Base-by-base conservation (phyloP, 2,888 invertebrate species). In the Lasius platythorax region DNA sequence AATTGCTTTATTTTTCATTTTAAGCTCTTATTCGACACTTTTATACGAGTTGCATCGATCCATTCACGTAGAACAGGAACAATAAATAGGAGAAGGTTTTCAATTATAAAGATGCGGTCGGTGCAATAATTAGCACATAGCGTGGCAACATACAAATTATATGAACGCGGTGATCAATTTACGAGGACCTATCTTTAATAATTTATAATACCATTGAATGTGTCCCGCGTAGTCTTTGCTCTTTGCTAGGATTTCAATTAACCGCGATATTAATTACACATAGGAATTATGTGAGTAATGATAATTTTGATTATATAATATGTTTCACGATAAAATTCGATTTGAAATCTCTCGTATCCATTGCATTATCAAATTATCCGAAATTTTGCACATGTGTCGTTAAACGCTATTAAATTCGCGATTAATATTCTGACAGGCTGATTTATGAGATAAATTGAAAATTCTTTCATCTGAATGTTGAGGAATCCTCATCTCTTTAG, bases 121-220 rank as follows among this genome's bases (percentile, higher is more conserved):
- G 86, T 81, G 73, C 87, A 86, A 88, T 90, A 88, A 90, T 88
- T 89, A 86, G 85, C 84, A 83, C 85, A 88, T 85, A 85, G 87
- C 85, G 68, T 37, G 64, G 68, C 74, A 30, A 15, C 68, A 83
- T 88, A 86, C 85, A 90, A 90, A 86, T 88, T 86, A 82, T 86
- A 84, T 66, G 82, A 86, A 84, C 86, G 75, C 83, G n/a, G 8
- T 74, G 70, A 87, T 79, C 86, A 90, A 90, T 90, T 53, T 87
- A 90, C 79, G 83, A 8, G 63, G 50, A 67, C 64, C 23, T 50
- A 64, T 85, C 84, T 89, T 90, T 88, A 90, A 85, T 85, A 87
- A 85, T 87, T 87, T 85, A 91, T 90, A 90, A 90, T 85, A 82
- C 79, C 86, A 90, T 89, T 91, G 89, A 90, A 91, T 30, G 37